A percentile compares a stretch with the other conserved stretches of the same genome.
Conservation (phyloP, 2,888 invertebrate species). For the Zele albiditarsus region DNA sequence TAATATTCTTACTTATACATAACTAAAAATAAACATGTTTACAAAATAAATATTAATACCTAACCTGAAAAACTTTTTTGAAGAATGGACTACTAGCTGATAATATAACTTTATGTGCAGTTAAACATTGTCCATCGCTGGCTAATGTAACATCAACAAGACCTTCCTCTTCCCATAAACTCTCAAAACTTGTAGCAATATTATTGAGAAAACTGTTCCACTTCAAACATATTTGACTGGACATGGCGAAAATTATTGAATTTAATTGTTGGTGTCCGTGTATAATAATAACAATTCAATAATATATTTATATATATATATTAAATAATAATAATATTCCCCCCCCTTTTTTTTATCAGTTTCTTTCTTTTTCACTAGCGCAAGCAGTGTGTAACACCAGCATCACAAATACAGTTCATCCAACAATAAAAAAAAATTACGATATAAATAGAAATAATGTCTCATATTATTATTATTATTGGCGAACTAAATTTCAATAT, state of each 20-base stretch:
- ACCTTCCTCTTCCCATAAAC: constrained; percentile 79
- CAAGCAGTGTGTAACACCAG: no score
- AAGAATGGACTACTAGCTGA: constrained; percentile 82
- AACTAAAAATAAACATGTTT: constrained; percentile 51
- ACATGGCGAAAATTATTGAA: constrained; percentile 54
- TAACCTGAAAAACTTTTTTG: constrained; percentile 78
- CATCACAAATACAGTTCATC: no score
- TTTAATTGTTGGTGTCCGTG: background rate
- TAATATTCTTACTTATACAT: no score
- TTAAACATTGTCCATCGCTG: constrained; percentile 79
- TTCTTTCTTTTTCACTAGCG: no score
- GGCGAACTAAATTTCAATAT: no score
- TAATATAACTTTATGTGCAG: constrained; percentile 81
- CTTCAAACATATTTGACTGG: constrained; percentile 80
- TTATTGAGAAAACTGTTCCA: constrained; percentile 82
- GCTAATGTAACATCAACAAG: constrained; percentile 81
- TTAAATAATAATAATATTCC: no score
- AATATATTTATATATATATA: no score
- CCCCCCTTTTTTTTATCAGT: no score
- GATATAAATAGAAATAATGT: no score
- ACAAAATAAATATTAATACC: constrained; percentile 42
- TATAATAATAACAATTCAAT: background rate
- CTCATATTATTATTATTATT: no score
- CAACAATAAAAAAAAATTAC: no score
- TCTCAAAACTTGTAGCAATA: constrained; percentile 79